phyloP scores from a whole-genome alignment of 2,888 invertebrate species.

The Tinea semifulvella region DNA sequence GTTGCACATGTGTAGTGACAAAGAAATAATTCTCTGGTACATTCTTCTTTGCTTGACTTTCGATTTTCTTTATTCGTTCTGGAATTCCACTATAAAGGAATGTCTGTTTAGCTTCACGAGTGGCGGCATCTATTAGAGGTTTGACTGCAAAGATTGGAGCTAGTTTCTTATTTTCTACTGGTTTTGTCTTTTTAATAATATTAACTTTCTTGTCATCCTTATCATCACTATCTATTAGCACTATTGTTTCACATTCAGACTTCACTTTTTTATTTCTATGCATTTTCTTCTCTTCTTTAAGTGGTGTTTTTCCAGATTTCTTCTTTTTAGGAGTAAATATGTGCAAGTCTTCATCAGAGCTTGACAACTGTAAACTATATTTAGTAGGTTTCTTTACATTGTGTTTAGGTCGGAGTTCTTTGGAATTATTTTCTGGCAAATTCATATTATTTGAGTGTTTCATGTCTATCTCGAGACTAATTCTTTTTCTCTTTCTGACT shows the following conservation, averaged over 20 bases:
- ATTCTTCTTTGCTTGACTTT: slow-evolving; percentile 50
- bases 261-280: neutral
- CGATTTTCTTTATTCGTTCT: slow-evolving; percentile 66
- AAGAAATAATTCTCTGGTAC: slow-evolving; percentile 63
- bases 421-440: neutral
- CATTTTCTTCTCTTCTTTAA: slow-evolving; percentile 18
- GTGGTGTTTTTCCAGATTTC: neutral
- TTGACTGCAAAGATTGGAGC: slow-evolving; percentile 78
- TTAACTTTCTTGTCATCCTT: neutral
- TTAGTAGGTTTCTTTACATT: slow-evolving; percentile 45
- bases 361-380: slow-evolving; percentile 38
- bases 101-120: slow-evolving; percentile 70
- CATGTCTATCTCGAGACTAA: neutral
- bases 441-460: neutral
- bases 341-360: slow-evolving; percentile 53
- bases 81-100: slow-evolving; percentile 80
- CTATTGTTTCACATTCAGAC: neutral
- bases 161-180: slow-evolving; percentile 46
- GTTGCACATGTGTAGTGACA: slow-evolving; percentile 71
- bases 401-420: slow-evolving; percentile 36
- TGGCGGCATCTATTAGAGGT: slow-evolving; percentile 64
- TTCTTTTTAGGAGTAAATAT: slow-evolving; percentile 52
- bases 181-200: slow-evolving; percentile 11
- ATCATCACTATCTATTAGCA: neutral
- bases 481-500: slow-evolving; percentile 16